Percentiles rank a stretch among this genome's conserved stretches.
These are phyloP conservation scores for Tiphia femorata DNA, from an alignment of 2,888 invertebrate species.

Conservation along the genomic window DNA sequence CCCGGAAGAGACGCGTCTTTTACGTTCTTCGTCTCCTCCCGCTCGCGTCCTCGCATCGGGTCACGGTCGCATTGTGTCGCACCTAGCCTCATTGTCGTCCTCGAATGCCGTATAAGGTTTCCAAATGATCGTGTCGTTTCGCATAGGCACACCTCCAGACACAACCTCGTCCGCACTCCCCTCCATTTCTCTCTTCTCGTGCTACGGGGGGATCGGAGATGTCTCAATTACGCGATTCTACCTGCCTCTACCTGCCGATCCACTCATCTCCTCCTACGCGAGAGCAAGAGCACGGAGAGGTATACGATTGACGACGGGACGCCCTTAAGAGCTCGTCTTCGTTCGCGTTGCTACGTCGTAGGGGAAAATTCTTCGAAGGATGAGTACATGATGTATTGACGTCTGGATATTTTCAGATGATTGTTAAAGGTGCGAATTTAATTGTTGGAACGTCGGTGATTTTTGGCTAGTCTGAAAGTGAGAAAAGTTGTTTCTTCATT, in stretches of 20 bases:
- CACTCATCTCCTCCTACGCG: conserved; percentile 23
- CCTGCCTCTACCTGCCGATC: conserved; percentile 45
- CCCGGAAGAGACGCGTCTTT: conserved; percentile 45
- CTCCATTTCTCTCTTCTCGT: conserved; percentile 37
- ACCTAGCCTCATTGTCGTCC: conserved; percentile 38
- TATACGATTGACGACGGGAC: no score
- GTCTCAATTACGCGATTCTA: conserved; percentile 59
- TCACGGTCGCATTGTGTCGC: conserved; percentile 36
- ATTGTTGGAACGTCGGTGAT: no score
- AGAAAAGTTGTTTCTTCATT: no score
- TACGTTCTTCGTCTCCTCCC: no score
- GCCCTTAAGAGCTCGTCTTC: no score
- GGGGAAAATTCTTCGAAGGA: not conserved
- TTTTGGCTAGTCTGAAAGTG: no score
- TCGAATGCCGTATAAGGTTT: conserved; percentile 47
- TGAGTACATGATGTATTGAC: no score
- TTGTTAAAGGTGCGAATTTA: no score
- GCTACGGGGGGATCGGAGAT: conserved; percentile 41
- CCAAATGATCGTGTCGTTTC: conserved; percentile 38
- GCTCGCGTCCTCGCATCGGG: conserved; percentile 34
- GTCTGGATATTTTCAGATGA: no score
- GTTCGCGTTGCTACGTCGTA: not conserved
- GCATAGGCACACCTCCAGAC: no score
- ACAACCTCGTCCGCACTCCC: no score
- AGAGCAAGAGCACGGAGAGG: conserved; percentile 21